Percentiles rank a stretch among this genome's conserved stretches.
These are phyloP conservation scores for Radopholus similis DNA, from an alignment of 1,140 invertebrate species.

Conservation along the genomic window DNA sequence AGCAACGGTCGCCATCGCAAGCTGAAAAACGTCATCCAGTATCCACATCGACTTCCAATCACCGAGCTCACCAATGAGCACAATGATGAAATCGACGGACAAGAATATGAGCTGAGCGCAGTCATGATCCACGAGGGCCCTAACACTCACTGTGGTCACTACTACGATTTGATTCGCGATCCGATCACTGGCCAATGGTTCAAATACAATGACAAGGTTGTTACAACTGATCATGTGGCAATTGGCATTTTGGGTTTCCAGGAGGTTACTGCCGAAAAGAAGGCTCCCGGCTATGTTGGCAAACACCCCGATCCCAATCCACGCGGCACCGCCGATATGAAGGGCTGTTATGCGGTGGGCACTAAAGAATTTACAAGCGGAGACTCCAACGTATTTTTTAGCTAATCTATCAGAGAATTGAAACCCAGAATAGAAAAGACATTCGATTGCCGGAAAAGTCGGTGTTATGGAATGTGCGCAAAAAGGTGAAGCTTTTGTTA, in stretches of 20 bases:
- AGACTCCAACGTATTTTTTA: not conserved
- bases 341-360: conserved; percentile 52
- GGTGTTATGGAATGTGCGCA: conserved; percentile 17
- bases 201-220: conserved; percentile 54
- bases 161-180: conserved; percentile 55
- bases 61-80: conserved; percentile 13
- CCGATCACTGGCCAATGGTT: conserved; percentile 50
- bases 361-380: conserved; percentile 37
- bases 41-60: conserved; percentile 32
- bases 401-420: not conserved
- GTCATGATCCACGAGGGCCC: conserved; percentile 58
- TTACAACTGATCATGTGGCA: not conserved
- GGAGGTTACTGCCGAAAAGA: conserved; percentile 25
- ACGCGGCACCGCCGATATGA: conserved; percentile 38
- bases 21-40: conserved; percentile 40
- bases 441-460: conserved; percentile 20
- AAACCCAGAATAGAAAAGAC: not conserved
- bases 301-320: conserved; percentile 20
- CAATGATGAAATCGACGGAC: conserved; percentile 7
- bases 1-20: conserved; percentile 45
- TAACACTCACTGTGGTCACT: conserved; percentile 52
- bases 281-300: conserved; percentile 27
- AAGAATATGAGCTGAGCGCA: conserved; percentile 50
- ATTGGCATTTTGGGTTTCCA: conserved; percentile 17
- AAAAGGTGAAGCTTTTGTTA: conserved; percentile 19